phyloP scores from a whole-genome alignment of 2,113 vertebrate genomes.

The Aleadryas rufinucha region DNA sequence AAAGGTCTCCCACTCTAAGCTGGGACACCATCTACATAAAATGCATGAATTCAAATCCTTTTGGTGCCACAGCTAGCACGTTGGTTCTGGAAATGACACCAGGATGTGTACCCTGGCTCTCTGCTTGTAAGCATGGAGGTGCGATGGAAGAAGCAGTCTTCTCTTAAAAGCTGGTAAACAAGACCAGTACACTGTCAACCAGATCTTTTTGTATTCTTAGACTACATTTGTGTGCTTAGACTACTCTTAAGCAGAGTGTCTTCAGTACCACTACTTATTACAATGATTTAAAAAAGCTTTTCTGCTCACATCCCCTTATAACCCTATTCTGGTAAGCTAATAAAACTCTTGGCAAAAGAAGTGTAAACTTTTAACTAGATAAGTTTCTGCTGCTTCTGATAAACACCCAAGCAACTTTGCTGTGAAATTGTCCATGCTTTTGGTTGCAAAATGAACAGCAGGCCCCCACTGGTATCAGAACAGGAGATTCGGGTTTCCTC shows the following conservation, averaged over 20 bases:
- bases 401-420: not conserved
- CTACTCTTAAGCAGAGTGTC: not conserved
- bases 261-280: not conserved
- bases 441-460: not conserved
- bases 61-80: not conserved
- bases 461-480: not conserved
- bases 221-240: not conserved
- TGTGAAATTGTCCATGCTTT: not conserved
- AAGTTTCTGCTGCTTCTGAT: not conserved
- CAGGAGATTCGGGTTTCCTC: not conserved
- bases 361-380: not conserved
- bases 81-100: not conserved
- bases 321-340: not conserved
- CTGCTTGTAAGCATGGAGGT: not conserved
- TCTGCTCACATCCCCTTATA: not conserved
- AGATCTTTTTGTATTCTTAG: not conserved
- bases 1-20: not conserved
- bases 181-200: not conserved
- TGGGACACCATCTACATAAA: not conserved
- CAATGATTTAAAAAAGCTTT: not conserved
- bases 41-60: not conserved
- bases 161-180: not conserved
- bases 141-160: rapidly evolving
- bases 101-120: not conserved
- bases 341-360: not conserved